Percentiles rank a stretch among this genome's conserved stretches.
These are phyloP conservation scores for Rhadinocentrus ornatus DNA, from an alignment of 2,797 vertebrate species.

Conservation along the genomic window DNA sequence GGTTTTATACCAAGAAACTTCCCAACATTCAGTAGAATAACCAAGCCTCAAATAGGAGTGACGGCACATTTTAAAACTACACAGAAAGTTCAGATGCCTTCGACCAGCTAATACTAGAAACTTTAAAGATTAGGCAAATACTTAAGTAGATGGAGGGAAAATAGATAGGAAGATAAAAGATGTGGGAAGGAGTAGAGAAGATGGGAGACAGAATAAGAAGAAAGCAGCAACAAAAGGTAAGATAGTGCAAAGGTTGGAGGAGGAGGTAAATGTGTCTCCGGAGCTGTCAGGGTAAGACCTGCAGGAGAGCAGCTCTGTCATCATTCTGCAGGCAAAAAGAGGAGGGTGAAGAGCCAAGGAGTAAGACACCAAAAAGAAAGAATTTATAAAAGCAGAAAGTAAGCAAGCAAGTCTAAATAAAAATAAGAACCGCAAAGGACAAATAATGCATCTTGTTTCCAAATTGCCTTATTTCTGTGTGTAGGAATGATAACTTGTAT, in stretches of 20 bases:
- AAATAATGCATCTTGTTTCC: constrained; percentile 27
- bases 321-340: constrained; percentile 26
- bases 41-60: not conserved
- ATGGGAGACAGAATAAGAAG: not conserved
- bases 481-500: constrained; percentile 49
- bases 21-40: not conserved
- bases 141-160: not conserved
- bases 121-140: constrained; percentile 8
- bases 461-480: constrained; percentile 45
- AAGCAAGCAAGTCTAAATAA: constrained; percentile 11
- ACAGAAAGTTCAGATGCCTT: constrained; percentile 18
- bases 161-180: not conserved
- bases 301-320: constrained; percentile 19
- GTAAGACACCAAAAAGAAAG: not conserved
- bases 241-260: not conserved
- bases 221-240: not conserved
- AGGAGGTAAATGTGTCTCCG: constrained; percentile 24
- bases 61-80: constrained; percentile 26
- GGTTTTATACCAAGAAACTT: not conserved
- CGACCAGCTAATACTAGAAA: not conserved
- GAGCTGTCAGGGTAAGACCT: constrained; percentile 19
- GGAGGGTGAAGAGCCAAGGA: not conserved
- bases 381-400: not conserved
- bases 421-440: not conserved
- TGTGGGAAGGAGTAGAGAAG: not conserved